Percentiles rank a stretch among this genome's conserved stretches.
These are phyloP conservation scores for Falco cherrug DNA, from an alignment of 2,797 vertebrate species.

Conservation along the genomic window DNA sequence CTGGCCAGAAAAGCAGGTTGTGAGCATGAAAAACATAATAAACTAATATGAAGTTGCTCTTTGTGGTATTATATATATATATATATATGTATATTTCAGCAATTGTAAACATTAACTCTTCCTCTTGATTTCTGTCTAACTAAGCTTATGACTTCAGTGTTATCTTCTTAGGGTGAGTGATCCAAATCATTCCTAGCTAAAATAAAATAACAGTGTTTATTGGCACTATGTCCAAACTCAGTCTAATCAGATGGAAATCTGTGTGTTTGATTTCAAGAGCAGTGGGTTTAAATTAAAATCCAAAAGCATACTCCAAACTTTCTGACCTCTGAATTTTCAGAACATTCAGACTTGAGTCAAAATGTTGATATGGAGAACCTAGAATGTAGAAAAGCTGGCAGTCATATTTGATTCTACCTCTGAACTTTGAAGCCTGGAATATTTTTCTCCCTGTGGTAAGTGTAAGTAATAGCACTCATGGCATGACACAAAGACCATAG, in stretches of 20 bases:
- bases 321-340: not conserved
- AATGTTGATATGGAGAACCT: not conserved
- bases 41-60: not conserved
- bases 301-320: not conserved
- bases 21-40: not conserved
- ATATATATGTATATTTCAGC: not conserved
- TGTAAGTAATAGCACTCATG: not conserved
- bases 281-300: not conserved
- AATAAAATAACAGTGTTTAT: not conserved
- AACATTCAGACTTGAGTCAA: not conserved
- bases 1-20: not conserved
- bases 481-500: not conserved
- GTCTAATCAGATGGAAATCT: not conserved
- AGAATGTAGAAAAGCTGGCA: not conserved
- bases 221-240: not conserved
- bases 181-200: not conserved
- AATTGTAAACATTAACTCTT: not conserved
- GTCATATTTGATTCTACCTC: not conserved
- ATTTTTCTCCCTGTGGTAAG: not conserved
- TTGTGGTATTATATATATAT: not conserved
- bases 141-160: not conserved
- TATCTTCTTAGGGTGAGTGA: not conserved
- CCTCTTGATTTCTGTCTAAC: not conserved
- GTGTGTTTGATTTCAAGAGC: not conserved
- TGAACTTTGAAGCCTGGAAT: not conserved